A percentile compares a stretch with the other conserved stretches of the same genome.
Evolutionary conservation across 1,140 invertebrate genomes (phyloP).

Genomic region (Lucilia cuprina): DNA sequence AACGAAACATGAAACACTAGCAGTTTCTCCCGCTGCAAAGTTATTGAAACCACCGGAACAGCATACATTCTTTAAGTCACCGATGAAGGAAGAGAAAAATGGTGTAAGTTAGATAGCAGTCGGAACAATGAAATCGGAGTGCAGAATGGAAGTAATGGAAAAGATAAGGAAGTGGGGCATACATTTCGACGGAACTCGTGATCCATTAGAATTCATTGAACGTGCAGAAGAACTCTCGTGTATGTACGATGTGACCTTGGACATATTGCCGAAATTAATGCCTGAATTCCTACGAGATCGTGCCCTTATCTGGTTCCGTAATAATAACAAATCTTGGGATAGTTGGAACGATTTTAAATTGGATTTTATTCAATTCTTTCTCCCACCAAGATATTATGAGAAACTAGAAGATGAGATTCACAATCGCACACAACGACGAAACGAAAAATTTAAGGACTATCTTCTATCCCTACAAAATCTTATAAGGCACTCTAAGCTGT

Average conservation of each 20-base stretch:
- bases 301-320: neutral
- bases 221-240: neutral
- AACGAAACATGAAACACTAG: too few species aligned
- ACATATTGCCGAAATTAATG: neutral
- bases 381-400: neutral
- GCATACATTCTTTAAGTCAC: too few species aligned
- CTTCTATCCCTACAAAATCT: neutral
- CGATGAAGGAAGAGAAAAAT: too few species aligned
- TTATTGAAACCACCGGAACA: too few species aligned
- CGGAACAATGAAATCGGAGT: too few species aligned
- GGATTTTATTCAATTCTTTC: neutral
- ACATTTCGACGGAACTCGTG: too few species aligned
- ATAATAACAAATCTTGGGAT: neutral
- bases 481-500: neutral
- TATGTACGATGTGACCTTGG: neutral
- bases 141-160: too few species aligned
- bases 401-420: neutral
- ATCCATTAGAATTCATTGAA: neutral
- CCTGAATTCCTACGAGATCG: neutral
- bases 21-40: too few species aligned
- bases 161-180: neutral
- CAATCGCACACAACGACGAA: neutral
- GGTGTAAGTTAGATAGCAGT: too few species aligned
- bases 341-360: neutral
- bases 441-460: neutral